A percentile compares a stretch with the other conserved stretches of the same genome.
Evolutionary conservation across 1,140 invertebrate species (phyloP).

Genomic region (Hesperophylax magnus): DNA sequence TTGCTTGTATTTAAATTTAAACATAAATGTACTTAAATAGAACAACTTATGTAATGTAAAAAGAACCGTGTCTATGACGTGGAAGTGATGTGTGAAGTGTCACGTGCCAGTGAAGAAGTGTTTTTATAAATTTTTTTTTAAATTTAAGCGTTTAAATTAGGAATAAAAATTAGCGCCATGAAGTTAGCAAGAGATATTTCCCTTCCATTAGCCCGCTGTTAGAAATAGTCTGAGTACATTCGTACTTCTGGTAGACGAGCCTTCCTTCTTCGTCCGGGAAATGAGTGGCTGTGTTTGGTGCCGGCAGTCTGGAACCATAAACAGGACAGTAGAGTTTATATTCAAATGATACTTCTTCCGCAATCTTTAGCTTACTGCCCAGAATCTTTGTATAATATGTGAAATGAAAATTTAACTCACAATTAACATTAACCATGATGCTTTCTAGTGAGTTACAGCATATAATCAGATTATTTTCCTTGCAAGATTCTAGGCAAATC

Average conservation of each 20-base stretch:
- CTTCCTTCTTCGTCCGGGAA: conserved; percentile 39
- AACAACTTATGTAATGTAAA: neutral
- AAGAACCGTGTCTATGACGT: neutral
- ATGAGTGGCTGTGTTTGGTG: conserved; percentile 11
- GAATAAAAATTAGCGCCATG: conserved; percentile 28
- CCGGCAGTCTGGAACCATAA: conserved; percentile 29
- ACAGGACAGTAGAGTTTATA: no score
- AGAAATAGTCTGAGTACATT: conserved; percentile 18
- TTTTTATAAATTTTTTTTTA: neutral
- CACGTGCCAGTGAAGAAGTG: conserved; percentile 11
- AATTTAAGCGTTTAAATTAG: neutral
- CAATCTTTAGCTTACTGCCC: no score
- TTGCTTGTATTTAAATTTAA: no score
- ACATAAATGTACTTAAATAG: neutral
- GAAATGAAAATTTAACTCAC: no score
- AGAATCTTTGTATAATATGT: no score
- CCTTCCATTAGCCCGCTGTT: conserved; percentile 15
- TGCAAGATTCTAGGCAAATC: no score
- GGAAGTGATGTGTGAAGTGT: neutral
- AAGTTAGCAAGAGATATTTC: conserved; percentile 33
- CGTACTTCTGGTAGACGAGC: neutral
- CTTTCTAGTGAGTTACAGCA: no score
- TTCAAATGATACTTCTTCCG: no score
- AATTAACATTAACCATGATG: no score
- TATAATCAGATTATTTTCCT: no score